Evolutionary conservation across 1,140 invertebrate species (phyloP).

Genomic region (Bombus sylvicola): DNA sequence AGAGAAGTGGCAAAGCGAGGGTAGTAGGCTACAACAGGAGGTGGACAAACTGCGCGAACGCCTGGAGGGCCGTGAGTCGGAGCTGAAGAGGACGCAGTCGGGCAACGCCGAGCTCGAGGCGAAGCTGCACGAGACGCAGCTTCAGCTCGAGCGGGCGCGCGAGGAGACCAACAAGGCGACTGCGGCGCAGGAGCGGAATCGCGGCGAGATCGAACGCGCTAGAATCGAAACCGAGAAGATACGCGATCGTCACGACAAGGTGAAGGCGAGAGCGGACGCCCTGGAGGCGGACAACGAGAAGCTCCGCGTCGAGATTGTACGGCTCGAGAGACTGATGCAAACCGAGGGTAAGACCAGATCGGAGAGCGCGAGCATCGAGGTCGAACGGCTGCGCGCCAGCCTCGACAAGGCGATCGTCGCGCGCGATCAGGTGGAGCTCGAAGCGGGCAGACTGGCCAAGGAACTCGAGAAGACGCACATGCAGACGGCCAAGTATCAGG

Average conservation of each 20-base stretch:
- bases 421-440: conserved; percentile 91
- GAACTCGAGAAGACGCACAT: conserved; percentile 93
- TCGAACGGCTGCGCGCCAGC: conserved; percentile 92
- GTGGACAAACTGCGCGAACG: conserved; percentile 89
- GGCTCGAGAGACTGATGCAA: conserved; percentile 87
- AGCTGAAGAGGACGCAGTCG: conserved; percentile 88
- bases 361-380: conserved; percentile 86
- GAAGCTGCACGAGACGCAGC: conserved; percentile 89
- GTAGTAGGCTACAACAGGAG: conserved; percentile 85
- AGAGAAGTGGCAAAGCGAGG: conserved; percentile 88
- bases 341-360: conserved; percentile 82
- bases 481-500: conserved; percentile 91
- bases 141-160: conserved; percentile 91
- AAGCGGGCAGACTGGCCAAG: conserved; percentile 91
- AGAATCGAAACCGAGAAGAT: conserved; percentile 94
- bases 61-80: conserved; percentile 88
- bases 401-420: conserved; percentile 92
- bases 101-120: conserved; percentile 89
- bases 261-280: conserved; percentile 87
- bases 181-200: conserved; percentile 89
- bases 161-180: conserved; percentile 89
- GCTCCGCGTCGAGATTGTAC: conserved; percentile 87
- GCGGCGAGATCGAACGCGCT: conserved; percentile 89
- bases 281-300: conserved; percentile 90
- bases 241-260: conserved; percentile 91